Evolutionary conservation across 2,113 vertebrate species (phyloP).

Genomic region (Pelmatolapia mariae): DNA sequence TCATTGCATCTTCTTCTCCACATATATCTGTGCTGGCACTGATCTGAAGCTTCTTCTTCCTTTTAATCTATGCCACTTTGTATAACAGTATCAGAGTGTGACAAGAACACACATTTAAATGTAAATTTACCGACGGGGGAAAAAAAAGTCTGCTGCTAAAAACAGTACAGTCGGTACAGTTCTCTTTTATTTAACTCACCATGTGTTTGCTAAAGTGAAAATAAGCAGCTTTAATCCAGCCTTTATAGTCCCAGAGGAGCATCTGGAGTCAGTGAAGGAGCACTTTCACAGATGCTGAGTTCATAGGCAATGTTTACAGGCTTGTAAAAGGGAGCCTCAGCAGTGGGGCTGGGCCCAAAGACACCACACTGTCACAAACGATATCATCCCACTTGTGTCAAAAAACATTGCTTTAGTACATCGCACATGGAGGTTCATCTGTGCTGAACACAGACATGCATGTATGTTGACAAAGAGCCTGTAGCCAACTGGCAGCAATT

Average conservation of each 20-base stretch:
- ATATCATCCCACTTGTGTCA: not conserved
- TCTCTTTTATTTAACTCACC: not conserved
- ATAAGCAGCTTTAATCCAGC: constrained; percentile 21
- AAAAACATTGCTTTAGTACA: not conserved
- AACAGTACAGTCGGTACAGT: not conserved
- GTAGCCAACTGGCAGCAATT: not conserved
- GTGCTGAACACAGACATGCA: not conserved
- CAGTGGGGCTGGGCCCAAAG: constrained; percentile 10
- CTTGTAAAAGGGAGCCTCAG: constrained; percentile 44
- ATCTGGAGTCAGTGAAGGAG: constrained; percentile 59
- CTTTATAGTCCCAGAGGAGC: constrained; percentile 35
- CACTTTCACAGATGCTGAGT: constrained; percentile 48
- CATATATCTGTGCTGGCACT: not conserved
- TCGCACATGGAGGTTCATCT: not conserved
- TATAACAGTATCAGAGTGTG: not conserved
- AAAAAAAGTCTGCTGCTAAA: not conserved
- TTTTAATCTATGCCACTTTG: not conserved
- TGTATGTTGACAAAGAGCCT: not conserved
- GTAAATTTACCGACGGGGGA: not conserved
- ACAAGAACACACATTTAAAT: not conserved
- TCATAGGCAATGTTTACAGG: constrained; percentile 58
- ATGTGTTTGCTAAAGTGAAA: constrained; percentile 11
- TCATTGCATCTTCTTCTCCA: not conserved
- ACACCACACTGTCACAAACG: constrained; percentile 27
- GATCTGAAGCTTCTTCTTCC: not conserved